A percentile compares a stretch with the other conserved stretches of the same genome.
Evolutionary conservation across 2,113 vertebrate species (phyloP).

Genomic region (Oreochromis niloticus): DNA sequence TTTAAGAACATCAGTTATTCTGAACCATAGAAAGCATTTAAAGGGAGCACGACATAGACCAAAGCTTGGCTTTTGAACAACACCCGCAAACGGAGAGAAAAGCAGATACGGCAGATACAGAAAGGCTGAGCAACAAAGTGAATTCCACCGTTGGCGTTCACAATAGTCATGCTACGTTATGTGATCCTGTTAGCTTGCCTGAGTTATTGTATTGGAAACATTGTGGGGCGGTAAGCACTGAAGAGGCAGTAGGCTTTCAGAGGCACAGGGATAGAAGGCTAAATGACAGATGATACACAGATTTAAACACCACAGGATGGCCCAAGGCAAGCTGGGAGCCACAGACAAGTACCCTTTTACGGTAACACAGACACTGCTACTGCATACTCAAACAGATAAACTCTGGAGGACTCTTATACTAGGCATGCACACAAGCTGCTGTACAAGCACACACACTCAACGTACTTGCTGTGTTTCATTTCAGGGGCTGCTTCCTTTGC

Average conservation of each 20-base stretch:
- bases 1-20: not conserved
- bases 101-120: not conserved
- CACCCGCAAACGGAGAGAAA: not conserved
- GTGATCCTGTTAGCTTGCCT: constrained; percentile 50
- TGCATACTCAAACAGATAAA: constrained; percentile 23
- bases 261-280: constrained; percentile 36
- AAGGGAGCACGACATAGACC: not conserved
- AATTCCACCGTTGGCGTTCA: constrained; percentile 26
- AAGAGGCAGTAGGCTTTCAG: constrained; percentile 28
- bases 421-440: not conserved
- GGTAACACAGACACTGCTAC: constrained; percentile 7
- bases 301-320: constrained; percentile 59
- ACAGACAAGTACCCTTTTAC: constrained; percentile 30
- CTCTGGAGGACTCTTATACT: constrained; percentile 2
- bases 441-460: not conserved
- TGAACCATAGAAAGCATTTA: not conserved
- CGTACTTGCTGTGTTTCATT: not conserved
- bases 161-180: constrained; percentile 37
- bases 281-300: constrained; percentile 61
- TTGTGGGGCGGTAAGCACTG: constrained; percentile 5
- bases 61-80: not conserved
- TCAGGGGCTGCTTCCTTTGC: not conserved
- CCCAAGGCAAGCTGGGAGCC: constrained; percentile 51
- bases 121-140: constrained; percentile 16
- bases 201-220: constrained; percentile 45